These are phyloP conservation scores for Fulmarus glacialis DNA, from an alignment of 2,113 vertebrate species.

Conservation along the genomic window DNA sequence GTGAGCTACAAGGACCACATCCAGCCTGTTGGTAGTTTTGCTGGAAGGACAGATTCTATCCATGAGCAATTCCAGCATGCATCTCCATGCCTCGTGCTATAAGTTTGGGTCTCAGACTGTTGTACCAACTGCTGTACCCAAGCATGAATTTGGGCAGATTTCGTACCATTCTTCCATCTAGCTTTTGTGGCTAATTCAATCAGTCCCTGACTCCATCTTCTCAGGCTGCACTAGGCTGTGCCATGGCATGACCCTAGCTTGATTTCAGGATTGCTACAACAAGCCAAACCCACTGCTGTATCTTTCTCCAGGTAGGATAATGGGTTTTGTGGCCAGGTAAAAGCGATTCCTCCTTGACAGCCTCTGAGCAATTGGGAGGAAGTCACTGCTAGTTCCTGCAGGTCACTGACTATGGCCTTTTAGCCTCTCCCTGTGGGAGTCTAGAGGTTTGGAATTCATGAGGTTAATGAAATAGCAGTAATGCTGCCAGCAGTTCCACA, in stretches of 20 bases:
- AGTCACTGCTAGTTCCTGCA: not conserved
- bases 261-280: not conserved
- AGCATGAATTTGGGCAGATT: not conserved
- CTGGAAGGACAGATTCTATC: not conserved
- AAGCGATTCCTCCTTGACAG: not conserved
- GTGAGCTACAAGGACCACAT: not conserved
- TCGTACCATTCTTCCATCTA: not conserved
- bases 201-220: not conserved
- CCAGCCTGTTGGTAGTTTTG: not conserved
- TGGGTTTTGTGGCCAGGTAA: not conserved
- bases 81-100: not conserved
- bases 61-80: not conserved
- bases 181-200: not conserved
- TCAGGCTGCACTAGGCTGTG: rapidly evolving
- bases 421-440: not conserved
- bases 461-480: not conserved
- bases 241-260: not conserved
- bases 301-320: not conserved
- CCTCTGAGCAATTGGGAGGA: not conserved
- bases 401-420: not conserved
- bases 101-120: not conserved
- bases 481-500: not conserved
- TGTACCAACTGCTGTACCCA: not conserved
- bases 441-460: not conserved
- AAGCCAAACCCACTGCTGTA: not conserved